Evolutionary conservation across 1,140 invertebrate species (phyloP).

Genomic region (Anadara kagoshimensis): DNA sequence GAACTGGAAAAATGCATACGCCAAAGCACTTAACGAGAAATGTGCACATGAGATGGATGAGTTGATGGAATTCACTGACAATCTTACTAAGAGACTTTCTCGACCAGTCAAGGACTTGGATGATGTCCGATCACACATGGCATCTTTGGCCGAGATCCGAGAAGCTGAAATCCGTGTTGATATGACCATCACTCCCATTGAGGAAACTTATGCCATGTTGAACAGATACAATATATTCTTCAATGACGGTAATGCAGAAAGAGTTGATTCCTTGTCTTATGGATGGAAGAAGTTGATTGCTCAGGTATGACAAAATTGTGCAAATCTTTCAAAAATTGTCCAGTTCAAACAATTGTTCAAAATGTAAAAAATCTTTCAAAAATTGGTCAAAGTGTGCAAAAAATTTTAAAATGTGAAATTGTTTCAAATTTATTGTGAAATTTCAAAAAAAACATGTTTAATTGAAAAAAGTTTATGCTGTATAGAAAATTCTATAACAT

Average conservation of each 20-base stretch:
- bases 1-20: constrained; percentile 88
- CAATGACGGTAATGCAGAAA: constrained; percentile 92
- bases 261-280: constrained; percentile 92
- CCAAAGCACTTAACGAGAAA: constrained; percentile 93
- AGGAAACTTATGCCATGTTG: constrained; percentile 95
- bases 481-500: too few relatives aligned
- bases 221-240: constrained; percentile 90
- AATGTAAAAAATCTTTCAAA: background rate
- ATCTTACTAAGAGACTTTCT: constrained; percentile 70
- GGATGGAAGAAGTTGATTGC: constrained; percentile 88
- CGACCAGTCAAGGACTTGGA: constrained; percentile 92
- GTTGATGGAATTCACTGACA: constrained; percentile 71
- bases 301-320: constrained; percentile 62
- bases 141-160: constrained; percentile 91
- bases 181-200: constrained; percentile 92
- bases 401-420: too few relatives aligned
- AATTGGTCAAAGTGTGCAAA: too few relatives aligned
- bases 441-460: too few relatives aligned
- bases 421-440: too few relatives aligned
- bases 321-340: background rate
- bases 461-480: too few relatives aligned
- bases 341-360: too few relatives aligned
- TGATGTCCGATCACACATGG: constrained; percentile 94
- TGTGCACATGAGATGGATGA: constrained; percentile 94
- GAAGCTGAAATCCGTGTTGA: constrained; percentile 97